Evolutionary conservation across 2,113 vertebrate species (phyloP), one percentile per base, ranked within the genome.

Genomic region (Caracal caracal): DNA sequence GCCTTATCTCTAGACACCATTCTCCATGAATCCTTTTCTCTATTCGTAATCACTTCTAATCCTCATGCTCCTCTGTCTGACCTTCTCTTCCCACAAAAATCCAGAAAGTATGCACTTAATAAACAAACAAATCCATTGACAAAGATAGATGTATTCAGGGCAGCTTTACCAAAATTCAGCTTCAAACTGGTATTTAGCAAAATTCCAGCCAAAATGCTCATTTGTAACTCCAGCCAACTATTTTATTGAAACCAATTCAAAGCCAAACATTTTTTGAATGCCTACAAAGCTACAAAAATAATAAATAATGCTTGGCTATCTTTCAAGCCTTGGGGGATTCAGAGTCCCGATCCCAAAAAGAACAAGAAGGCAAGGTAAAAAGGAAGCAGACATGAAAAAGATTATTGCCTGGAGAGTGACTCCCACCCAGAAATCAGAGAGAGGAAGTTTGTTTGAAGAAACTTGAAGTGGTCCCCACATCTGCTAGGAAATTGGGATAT

Each of bases 231-330:
- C 71, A 86, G 96, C 93, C 97, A 98, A 97, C 85, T 96, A 95
- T 97, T 97, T 98, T 93, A 94, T 94, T 97, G 81, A 97, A 97
- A 95, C 87, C 66, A 53, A 90, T 81, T 95, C 24, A 22, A 97
- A 94, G 89, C 80, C 97, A 97, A 97, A 98, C 80, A 97, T 97
- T 96, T 97, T 95, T 93, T 61, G 63, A 97, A 97, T 97, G 80
- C 93, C 93, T 97, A 93, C 92, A 82, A 90, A 92, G 24, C 83
- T 95, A 80, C 75, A 97, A 96, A 98, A 97, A 97, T 94, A 98
- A 95, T 95, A 98, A 97, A 97, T 95, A 96, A 79, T 94, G 37
- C 81, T 91, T 98, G 78, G 43, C 59, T 97, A 17, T 56, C 84
- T 88, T 95, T 95, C 92, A 95, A 92, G 93, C 22, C 61, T 93